Evolutionary conservation across 1,140 invertebrate genomes (phyloP).

Genomic region (Neotoxoptera formosana): DNA sequence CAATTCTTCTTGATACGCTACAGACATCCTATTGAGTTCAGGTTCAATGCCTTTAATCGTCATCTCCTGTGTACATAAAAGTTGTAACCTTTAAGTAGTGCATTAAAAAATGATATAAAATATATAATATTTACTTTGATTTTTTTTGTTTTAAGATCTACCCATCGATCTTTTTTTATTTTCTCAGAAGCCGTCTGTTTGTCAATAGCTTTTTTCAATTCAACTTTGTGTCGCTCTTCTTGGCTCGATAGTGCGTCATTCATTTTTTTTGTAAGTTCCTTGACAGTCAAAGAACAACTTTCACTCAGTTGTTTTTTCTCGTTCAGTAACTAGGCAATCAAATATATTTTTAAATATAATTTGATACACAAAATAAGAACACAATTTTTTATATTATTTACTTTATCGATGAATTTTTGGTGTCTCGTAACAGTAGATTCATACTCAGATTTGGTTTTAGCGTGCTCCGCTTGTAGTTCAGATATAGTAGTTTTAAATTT

Average conservation of each 20-base stretch:
- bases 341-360: background rate
- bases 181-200: conserved; percentile 73
- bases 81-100: background rate
- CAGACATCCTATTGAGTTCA: conserved; percentile 73
- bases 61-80: conserved; percentile 67
- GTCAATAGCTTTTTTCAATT: conserved; percentile 72
- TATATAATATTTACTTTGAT: conserved; percentile 68
- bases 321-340: conserved; percentile 65
- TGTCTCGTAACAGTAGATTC: conserved; percentile 71
- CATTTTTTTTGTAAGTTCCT: conserved; percentile 68
- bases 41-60: conserved; percentile 78
- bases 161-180: conserved; percentile 72
- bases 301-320: conserved; percentile 74
- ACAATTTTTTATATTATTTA: conserved; percentile 62
- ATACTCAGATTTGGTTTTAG: conserved; percentile 72
- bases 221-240: conserved; percentile 71
- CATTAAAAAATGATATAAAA: background rate
- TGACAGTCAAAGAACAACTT: conserved; percentile 70
- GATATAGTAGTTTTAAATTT: conserved; percentile 62
- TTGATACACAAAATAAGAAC: background rate
- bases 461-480: conserved; percentile 64
- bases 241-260: conserved; percentile 68
- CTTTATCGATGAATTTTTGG: conserved; percentile 74
- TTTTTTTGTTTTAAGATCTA: conserved; percentile 74
- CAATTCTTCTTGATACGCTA: conserved; percentile 70